Percentiles rank a stretch among this genome's conserved stretches.
Evolutionary conservation across 1,140 invertebrate genomes (phyloP).

Genomic region (Drosophila auraria): DNA sequence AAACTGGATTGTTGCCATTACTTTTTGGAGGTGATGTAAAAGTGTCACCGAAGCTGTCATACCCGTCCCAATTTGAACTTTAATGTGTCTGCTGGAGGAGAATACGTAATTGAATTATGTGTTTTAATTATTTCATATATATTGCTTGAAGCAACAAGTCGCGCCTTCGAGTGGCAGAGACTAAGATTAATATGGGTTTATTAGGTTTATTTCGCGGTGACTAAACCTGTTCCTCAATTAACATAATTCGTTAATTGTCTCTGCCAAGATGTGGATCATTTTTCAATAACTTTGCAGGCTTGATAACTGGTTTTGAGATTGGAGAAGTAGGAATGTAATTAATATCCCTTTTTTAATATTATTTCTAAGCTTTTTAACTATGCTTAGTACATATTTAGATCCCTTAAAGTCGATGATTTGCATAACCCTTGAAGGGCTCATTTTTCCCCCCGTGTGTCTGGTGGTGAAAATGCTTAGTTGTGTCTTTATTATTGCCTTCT

Average conservation of each 20-base stretch:
- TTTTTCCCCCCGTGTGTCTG: slow-evolving; percentile 5
- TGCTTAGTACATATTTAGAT: background rate
- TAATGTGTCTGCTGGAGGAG: background rate
- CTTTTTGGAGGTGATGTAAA: slow-evolving; percentile 34
- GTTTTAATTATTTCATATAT: slow-evolving; percentile 2
- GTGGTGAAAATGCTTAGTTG: slow-evolving; percentile 49
- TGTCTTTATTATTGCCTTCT: slow-evolving; percentile 50
- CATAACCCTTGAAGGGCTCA: slow-evolving; percentile 33
- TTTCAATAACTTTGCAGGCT: background rate
- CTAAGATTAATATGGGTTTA: background rate
- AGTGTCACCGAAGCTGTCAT: slow-evolving; percentile 33
- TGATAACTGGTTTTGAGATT: slow-evolving; percentile 7
- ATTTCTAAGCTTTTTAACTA: background rate
- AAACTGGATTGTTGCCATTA: slow-evolving; percentile 44
- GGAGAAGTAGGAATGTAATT: background rate
- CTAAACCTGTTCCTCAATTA: slow-evolving; percentile 16
- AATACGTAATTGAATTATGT: slow-evolving; percentile 16
- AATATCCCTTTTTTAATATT: background rate
- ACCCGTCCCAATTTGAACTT: slow-evolving; percentile 22
- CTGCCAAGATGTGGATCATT: slow-evolving; percentile 3
- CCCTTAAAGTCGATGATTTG: slow-evolving; percentile 38
- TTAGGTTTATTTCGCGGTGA: background rate
- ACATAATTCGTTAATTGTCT: slow-evolving; percentile 9
- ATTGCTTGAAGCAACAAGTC: too few species aligned
- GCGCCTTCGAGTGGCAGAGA: too few species aligned